Evolutionary conservation across 2,797 vertebrate genomes (phyloP).

Genomic region (Euthynnus affinis): DNA sequence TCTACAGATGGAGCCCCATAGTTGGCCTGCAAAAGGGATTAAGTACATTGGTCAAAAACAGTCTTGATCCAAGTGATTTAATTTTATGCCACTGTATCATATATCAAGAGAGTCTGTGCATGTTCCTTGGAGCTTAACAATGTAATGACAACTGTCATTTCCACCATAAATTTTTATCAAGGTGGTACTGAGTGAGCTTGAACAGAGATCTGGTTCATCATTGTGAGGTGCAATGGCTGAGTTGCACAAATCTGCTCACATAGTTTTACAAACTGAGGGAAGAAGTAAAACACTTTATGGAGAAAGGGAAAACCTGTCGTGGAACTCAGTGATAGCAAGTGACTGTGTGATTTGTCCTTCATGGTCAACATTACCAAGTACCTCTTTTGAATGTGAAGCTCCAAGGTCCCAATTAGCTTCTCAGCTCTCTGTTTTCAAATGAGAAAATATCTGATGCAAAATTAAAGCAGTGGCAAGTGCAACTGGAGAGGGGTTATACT

Average conservation of each 20-base stretch:
- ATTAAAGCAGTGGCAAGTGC: slow-evolving; percentile 56
- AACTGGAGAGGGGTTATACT: slow-evolving; percentile 45
- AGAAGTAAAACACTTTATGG: slow-evolving; percentile 37
- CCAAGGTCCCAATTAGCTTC: slow-evolving; percentile 53
- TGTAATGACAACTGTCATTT: slow-evolving; percentile 36
- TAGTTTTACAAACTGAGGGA: slow-evolving; percentile 11
- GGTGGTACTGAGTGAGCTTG: slow-evolving; percentile 14
- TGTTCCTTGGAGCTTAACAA: slow-evolving; percentile 38
- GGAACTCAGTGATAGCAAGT: slow-evolving; percentile 44
- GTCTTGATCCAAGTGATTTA: slow-evolving; percentile 54
- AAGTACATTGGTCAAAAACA: slow-evolving; percentile 49
- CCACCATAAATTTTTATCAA: slow-evolving; percentile 13
- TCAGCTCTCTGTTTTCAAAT: slow-evolving; percentile 53
- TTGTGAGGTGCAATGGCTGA: slow-evolving; percentile 24
- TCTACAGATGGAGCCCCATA: slow-evolving; percentile 46
- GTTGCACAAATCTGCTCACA: slow-evolving; percentile 1
- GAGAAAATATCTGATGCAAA: slow-evolving; percentile 57
- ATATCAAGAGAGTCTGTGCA: slow-evolving; percentile 57
- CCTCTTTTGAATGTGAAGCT: slow-evolving; percentile 48
- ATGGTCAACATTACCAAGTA: slow-evolving; percentile 49
- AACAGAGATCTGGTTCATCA: slow-evolving; percentile 30
- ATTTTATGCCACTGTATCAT: slow-evolving; percentile 53
- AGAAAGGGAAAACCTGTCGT: slow-evolving; percentile 53
- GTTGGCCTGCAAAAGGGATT: slow-evolving; percentile 43
- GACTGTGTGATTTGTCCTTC: slow-evolving; percentile 48